Percentiles rank a stretch among this genome's conserved stretches.
phyloP scores from a whole-genome alignment of 1,140 invertebrate species.

The Brachionus rubens region DNA sequence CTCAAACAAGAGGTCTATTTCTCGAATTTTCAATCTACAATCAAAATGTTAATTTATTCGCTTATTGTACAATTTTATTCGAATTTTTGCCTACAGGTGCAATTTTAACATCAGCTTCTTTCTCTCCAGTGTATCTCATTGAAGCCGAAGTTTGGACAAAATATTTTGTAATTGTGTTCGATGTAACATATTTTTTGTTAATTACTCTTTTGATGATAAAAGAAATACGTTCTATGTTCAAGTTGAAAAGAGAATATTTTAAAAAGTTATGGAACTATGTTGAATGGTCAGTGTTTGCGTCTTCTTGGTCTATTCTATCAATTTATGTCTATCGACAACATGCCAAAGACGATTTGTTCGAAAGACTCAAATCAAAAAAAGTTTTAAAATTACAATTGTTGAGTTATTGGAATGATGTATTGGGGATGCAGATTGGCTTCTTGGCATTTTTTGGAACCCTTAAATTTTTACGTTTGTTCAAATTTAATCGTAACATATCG shows the following conservation, averaged over 20 bases:
- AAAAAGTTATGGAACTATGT: conserved; percentile 61
- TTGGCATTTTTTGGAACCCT: conserved; percentile 21
- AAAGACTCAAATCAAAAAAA: conserved; percentile 57
- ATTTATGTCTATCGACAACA: conserved; percentile 60
- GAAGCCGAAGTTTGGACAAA: conserved; percentile 55
- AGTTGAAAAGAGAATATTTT: conserved; percentile 54
- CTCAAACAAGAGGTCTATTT: conserved; percentile 64
- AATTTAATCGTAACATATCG: conserved; percentile 17
- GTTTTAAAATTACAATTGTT: conserved; percentile 56
- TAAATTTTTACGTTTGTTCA: conserved; percentile 36
- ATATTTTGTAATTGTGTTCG: conserved; percentile 56
- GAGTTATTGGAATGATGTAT: conserved; percentile 40
- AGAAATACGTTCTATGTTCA: conserved; percentile 9
- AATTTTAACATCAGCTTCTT: conserved; percentile 60
- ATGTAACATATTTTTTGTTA: conserved; percentile 59
- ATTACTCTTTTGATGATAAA: conserved; percentile 61
- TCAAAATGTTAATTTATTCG: conserved; percentile 64
- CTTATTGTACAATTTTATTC: conserved; percentile 60
- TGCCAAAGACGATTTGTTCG: conserved; percentile 58
- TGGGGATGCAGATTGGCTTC: conserved; percentile 20
- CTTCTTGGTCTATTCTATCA: conserved; percentile 57
- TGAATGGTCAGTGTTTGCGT: conserved; percentile 58
- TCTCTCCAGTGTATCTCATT: conserved; percentile 57
- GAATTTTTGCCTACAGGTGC: conserved; percentile 64
- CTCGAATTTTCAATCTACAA: conserved; percentile 66